Evolutionary conservation across 2,113 vertebrate species (phyloP).

Genomic region (Chaenocephalus aceratus): DNA sequence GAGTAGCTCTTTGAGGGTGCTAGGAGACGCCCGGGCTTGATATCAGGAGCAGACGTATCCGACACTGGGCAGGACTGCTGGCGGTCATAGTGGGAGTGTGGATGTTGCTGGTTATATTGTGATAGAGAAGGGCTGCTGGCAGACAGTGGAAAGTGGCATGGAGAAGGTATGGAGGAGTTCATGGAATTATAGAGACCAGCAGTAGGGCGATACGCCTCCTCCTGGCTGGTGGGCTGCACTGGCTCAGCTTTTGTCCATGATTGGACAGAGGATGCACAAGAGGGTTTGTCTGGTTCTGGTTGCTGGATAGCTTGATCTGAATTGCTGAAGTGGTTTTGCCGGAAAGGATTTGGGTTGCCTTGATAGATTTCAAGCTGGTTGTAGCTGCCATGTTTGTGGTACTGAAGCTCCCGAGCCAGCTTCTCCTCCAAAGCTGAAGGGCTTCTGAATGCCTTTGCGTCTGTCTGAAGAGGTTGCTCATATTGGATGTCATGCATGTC

Average conservation of each 20-base stretch:
- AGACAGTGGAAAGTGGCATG: constrained; percentile 34
- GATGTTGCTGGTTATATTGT: constrained; percentile 51
- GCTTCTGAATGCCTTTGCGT: neutral
- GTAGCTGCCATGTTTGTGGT: constrained; percentile 87
- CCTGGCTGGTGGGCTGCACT: constrained; percentile 39
- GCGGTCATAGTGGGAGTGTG: constrained; percentile 47
- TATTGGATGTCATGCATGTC: constrained; percentile 64
- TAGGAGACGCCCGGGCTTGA: constrained; percentile 6
- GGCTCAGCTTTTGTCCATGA: constrained; percentile 74
- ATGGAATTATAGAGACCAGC: constrained; percentile 25
- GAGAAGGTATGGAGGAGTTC: neutral
- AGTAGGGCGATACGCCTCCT: constrained; percentile 18
- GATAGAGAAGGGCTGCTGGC: constrained; percentile 53
- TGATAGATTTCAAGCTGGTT: constrained; percentile 44
- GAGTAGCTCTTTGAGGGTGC: constrained; percentile 30
- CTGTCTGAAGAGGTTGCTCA: constrained; percentile 51
- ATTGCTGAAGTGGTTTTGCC: constrained; percentile 5
- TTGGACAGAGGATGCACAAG: constrained; percentile 58
- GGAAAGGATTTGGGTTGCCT: neutral
- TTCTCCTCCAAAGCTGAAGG: constrained; percentile 78
- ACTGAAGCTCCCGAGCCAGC: constrained; percentile 88
- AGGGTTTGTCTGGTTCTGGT: constrained; percentile 60
- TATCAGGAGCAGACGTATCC: constrained; percentile 66
- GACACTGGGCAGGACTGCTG: constrained; percentile 71
- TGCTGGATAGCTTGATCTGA: constrained; percentile 52